Evolutionary conservation across 92 coral and sea anemone genomes (phyloP).

Genomic region (Siderastrea radians): DNA sequence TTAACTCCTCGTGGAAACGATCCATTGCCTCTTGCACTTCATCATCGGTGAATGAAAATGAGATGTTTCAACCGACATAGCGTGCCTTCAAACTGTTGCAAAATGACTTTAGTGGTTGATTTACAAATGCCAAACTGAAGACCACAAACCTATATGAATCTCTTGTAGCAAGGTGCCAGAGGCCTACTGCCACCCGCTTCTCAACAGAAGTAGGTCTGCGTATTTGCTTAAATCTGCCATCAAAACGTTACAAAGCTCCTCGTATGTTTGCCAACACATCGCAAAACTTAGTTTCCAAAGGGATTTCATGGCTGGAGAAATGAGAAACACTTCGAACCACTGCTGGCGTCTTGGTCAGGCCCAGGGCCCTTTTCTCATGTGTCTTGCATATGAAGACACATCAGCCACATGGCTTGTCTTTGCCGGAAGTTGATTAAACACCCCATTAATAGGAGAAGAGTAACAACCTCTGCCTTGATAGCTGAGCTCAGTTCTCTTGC

Average conservation of each 20-base stretch:
- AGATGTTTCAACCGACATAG: slow-evolving; percentile 33
- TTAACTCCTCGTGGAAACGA: no score
- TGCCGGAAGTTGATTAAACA: no score
- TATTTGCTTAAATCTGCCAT: slow-evolving; percentile 12
- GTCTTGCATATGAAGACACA: no score
- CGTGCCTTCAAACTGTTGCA: slow-evolving; percentile 29
- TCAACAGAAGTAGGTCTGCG: slow-evolving; percentile 55
- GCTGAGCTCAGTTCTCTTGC: no score
- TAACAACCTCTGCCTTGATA: no score
- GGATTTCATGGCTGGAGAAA: slow-evolving; percentile 32
- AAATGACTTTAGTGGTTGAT: slow-evolving; percentile 53
- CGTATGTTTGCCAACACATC: slow-evolving; percentile 20
- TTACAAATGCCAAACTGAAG: slow-evolving; percentile 53
- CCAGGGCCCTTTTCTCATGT: slow-evolving; percentile 11
- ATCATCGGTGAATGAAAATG: slow-evolving; percentile 54
- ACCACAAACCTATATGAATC: slow-evolving; percentile 35
- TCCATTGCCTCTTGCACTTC: slow-evolving; percentile 63
- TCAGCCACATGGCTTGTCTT: no score
- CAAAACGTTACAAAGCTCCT: slow-evolving; percentile 32
- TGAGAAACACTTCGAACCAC: slow-evolving; percentile 41
- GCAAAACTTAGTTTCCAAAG: slow-evolving; percentile 27
- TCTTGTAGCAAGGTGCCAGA: slow-evolving; percentile 29
- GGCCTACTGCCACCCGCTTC: not conserved
- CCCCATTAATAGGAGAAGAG: no score
- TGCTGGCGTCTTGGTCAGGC: slow-evolving; percentile 42